Percentiles rank a stretch among this genome's conserved stretches.
Conservation (phyloP, 2,888 invertebrate species). For the Heteromyza rotundicornis region DNA sequence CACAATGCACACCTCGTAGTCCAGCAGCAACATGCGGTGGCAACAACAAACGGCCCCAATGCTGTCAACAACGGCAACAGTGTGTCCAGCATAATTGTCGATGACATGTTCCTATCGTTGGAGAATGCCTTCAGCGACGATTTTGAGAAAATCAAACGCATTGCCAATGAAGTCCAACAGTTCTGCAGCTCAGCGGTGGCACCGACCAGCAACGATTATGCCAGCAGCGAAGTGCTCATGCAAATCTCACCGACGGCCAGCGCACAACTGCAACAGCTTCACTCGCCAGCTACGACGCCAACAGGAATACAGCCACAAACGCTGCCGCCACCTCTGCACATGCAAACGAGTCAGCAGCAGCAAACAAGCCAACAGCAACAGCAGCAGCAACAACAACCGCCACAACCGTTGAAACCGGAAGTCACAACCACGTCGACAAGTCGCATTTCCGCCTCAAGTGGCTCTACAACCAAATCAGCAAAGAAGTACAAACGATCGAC, state of each 20-base stretch:
- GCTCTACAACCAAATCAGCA: slow-evolving; percentile 62
- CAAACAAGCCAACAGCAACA: slow-evolving; percentile 23
- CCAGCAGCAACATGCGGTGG: slow-evolving; percentile 27
- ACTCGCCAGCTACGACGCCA: slow-evolving; percentile 52
- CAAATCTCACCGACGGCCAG: slow-evolving; percentile 58
- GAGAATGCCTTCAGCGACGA: slow-evolving; percentile 71
- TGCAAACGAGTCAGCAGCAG: slow-evolving; percentile 13
- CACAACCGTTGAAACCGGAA: slow-evolving; percentile 66
- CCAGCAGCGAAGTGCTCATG: slow-evolving; percentile 55
- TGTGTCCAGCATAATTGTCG: slow-evolving; percentile 57
- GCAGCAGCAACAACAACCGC: slow-evolving; percentile 48
- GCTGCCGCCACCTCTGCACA: slow-evolving; percentile 27
- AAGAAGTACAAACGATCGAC: slow-evolving; percentile 76
- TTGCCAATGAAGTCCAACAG: slow-evolving; percentile 81
- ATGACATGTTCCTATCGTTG: slow-evolving; percentile 63
- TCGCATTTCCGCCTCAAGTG: slow-evolving; percentile 23
- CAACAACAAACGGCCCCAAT: slow-evolving; percentile 12
- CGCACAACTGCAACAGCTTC: slow-evolving; percentile 42
- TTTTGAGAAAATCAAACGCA: slow-evolving; percentile 83
- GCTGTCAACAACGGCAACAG: slow-evolving; percentile 23
- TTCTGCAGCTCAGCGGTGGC: slow-evolving; percentile 65
- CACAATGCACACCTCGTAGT: slow-evolving; percentile 33
- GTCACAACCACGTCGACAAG: slow-evolving; percentile 56
- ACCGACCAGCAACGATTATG: slow-evolving; percentile 61
- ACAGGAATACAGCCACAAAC: slow-evolving; percentile 51